These are phyloP conservation scores for Galaxias olidus DNA, from an alignment of 2,797 vertebrate species.

Conservation along the genomic window DNA sequence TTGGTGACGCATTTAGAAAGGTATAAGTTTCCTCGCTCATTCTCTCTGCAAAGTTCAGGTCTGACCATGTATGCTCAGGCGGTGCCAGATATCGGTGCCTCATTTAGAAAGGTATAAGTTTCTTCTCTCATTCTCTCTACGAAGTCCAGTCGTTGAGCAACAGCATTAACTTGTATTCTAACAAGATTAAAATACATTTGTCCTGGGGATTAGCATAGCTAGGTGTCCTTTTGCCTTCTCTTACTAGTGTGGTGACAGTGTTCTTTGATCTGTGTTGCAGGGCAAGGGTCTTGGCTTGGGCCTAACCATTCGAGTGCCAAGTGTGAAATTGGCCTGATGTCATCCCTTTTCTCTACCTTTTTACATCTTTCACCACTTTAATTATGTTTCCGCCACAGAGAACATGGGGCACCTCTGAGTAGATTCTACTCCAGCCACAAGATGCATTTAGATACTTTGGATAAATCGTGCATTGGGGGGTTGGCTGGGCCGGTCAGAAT, in stretches of 20 bases:
- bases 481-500: constrained; percentile 75
- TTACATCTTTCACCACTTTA: constrained; percentile 98
- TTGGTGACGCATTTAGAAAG: no score
- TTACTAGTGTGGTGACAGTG: constrained; percentile 88
- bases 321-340: constrained; percentile 99
- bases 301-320: constrained; percentile 93
- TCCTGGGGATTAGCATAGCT: constrained; percentile 99
- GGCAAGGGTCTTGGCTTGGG: constrained; percentile 92
- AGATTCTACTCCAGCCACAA: constrained; percentile 94
- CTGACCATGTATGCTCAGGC: constrained; percentile 77
- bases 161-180: constrained; percentile 99
- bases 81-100: constrained; percentile 84
- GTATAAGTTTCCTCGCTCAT: no score
- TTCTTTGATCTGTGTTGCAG: constrained; percentile 99
- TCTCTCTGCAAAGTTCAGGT: constrained; percentile 60
- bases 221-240: constrained; percentile 90
- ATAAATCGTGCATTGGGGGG: constrained; percentile 87
- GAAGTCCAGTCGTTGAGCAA: constrained; percentile 94
- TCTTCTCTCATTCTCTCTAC: constrained; percentile 79
- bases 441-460: constrained; percentile 89
- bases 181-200: constrained; percentile 99
- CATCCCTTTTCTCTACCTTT: constrained; percentile 96
- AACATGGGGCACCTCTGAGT: constrained; percentile 89
- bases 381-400: constrained; percentile 99
- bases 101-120: constrained; percentile 82